These are phyloP conservation scores for Tinea pellionella DNA, from an alignment of 2,888 invertebrate species.

Conservation along the genomic window DNA sequence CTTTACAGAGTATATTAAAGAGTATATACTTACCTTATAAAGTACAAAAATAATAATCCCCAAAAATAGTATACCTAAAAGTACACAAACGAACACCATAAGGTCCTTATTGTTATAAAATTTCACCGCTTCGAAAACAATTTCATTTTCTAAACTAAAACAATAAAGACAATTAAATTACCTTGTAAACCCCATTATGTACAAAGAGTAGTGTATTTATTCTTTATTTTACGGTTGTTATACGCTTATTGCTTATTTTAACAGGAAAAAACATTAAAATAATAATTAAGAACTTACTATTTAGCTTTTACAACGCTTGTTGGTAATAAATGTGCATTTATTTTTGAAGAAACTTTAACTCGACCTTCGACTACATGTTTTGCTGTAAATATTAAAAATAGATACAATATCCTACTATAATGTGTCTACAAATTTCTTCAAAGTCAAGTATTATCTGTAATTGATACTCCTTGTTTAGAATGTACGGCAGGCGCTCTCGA, in stretches of 20 bases:
- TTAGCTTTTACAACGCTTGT: conserved; percentile 15
- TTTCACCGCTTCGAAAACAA: conserved; percentile 23
- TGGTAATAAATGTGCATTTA: conserved; percentile 23
- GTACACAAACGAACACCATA: conserved; percentile 26
- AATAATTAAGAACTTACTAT: conserved; percentile 20
- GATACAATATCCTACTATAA: background rate
- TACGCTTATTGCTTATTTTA: too few species aligned
- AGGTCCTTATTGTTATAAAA: conserved; percentile 26
- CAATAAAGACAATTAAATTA: background rate
- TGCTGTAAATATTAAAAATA: conserved; percentile 23
- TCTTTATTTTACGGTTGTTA: too few species aligned
- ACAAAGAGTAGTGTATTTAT: too few species aligned
- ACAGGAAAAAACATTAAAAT: background rate
- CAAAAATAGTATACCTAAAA: conserved; percentile 29
- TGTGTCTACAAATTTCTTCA: background rate
- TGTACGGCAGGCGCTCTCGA: too few species aligned
- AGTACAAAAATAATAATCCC: conserved; percentile 24
- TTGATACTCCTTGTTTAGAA: too few species aligned
- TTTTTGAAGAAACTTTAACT: conserved; percentile 25
- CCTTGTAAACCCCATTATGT: too few species aligned
- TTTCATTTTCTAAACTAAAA: conserved; percentile 27
- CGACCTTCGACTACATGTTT: background rate
- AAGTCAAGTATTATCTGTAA: too few species aligned
- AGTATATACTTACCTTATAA: conserved; percentile 32
- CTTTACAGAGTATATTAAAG: too few species aligned